Base-by-base conservation (phyloP, 23 tunicate genomes). In the Trididemnum nubilum region DNA sequence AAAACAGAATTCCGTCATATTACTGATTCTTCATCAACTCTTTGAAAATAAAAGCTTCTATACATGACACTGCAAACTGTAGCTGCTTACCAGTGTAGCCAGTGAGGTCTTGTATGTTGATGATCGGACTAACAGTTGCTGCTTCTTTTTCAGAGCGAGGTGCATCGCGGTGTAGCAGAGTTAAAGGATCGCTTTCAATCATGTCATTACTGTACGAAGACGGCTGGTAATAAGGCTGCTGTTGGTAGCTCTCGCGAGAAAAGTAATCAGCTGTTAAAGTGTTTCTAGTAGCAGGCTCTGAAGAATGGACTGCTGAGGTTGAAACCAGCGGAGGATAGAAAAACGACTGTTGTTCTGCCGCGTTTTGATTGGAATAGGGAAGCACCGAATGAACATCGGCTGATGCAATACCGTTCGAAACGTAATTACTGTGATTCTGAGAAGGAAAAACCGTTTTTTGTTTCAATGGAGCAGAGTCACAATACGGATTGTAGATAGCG, bases 91-190 rank as follows among this genome's bases (percentile, higher is more conserved):
- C 97, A 57, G 97, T 91, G 63, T 91, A 91, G 12, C 97, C 97
- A 66, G 97, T 91, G 1, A 91, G 86, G 36, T 91, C 90, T 58
- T 91, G 97, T 15, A 91, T 69, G 36, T 81, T 81, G 23, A 91
- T 85, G 72, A 91, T 91, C 34, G 97, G 97, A 58, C 73, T 81
- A n/a, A 86, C 90, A 18, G 71, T 26, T 0, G 67, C 33, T 2
- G 63, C 44, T 70, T 85, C 90, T 3, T 78, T 35, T 4, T 28
- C 36, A 52, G 2, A 2, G 52, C 54, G 36, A 28, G 66, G 12
- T 9, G 25, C 39, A 4, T 54, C 67, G 28, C 54, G 66, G 30
- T 54, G 81, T 2, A 36, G 81, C 28, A 67, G 33, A 12, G 26
- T 37, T 3, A 31, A 7, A 33, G 12, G 3, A 33, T 67, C 38